phyloP scores from a whole-genome alignment of 2,797 vertebrate species.

The Columba guinea region DNA sequence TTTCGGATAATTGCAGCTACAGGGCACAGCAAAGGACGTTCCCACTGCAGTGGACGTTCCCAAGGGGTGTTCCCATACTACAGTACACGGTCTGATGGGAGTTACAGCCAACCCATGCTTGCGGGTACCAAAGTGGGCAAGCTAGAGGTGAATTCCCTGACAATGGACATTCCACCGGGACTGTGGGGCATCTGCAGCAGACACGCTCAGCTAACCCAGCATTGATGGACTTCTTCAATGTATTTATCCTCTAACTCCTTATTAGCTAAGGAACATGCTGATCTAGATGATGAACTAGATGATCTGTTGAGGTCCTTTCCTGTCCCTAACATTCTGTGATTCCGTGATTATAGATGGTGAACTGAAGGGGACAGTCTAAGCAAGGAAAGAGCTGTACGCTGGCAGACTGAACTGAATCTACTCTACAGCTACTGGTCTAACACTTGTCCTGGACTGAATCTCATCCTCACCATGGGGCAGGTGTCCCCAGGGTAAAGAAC shows the following conservation, averaged over 20 bases:
- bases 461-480: not conserved
- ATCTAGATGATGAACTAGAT: no score
- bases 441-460: not conserved
- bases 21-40: not conserved
- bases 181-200: slow-evolving; percentile 6
- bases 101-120: not conserved
- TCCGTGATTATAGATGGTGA: not conserved
- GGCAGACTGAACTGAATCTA: not conserved
- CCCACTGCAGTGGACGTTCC: not conserved
- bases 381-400: not conserved
- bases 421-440: not conserved
- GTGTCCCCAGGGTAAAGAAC: not conserved
- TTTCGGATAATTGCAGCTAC: not conserved
- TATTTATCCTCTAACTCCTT: slow-evolving; percentile 1
- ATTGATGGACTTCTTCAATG: slow-evolving; percentile 6
- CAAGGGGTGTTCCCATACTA: not conserved
- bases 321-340: no score
- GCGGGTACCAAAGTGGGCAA: not conserved
- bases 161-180: fast-evolving
- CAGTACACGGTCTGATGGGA: not conserved
- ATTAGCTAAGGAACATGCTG: slow-evolving; percentile 7
- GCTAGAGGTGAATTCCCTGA: not conserved
- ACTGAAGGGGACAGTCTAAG: not conserved
- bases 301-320: no score
- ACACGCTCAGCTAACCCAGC: not conserved